phyloP scores from a whole-genome alignment of 2,888 invertebrate genomes.

The Iselma pallidipennis region DNA sequence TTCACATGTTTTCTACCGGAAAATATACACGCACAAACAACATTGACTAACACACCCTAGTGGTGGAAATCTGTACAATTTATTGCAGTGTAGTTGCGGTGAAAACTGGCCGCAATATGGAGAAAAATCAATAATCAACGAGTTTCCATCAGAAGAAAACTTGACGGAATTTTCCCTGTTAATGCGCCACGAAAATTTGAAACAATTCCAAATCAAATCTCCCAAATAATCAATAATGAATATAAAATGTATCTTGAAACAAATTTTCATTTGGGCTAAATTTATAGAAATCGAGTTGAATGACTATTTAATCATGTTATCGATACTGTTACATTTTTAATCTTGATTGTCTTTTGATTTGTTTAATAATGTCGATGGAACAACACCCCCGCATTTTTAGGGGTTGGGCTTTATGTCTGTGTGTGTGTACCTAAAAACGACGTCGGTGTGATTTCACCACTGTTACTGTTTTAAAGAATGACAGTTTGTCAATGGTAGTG shows the following conservation, averaged over 20 bases:
- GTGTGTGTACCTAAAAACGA: too few species aligned
- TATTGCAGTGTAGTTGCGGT: slow-evolving; percentile 26
- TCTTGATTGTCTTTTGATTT: neutral
- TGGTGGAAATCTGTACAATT: slow-evolving; percentile 25
- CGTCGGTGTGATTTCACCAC: too few species aligned
- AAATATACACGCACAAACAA: slow-evolving; percentile 12
- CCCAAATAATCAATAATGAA: neutral
- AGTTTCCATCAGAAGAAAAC: too few species aligned
- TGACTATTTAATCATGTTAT: neutral
- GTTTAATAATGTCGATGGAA: too few species aligned
- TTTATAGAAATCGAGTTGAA: slow-evolving; percentile 6
- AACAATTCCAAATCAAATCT: slow-evolving; percentile 6
- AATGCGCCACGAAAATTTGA: too few species aligned
- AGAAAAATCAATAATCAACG: slow-evolving; percentile 32
- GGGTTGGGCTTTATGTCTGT: neutral
- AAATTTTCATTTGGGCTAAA: neutral
- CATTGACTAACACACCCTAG: slow-evolving; percentile 31
- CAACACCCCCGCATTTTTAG: too few species aligned
- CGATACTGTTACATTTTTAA: neutral
- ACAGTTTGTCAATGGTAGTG: slow-evolving; percentile 3
- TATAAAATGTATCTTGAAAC: neutral
- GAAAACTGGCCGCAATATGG: slow-evolving; percentile 29
- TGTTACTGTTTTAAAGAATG: too few species aligned
- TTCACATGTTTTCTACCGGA: slow-evolving; percentile 6
- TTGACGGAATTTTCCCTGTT: neutral